Base-by-base conservation (phyloP, 2,888 invertebrate species). In the Sinodicranocentrus sp. region DNA sequence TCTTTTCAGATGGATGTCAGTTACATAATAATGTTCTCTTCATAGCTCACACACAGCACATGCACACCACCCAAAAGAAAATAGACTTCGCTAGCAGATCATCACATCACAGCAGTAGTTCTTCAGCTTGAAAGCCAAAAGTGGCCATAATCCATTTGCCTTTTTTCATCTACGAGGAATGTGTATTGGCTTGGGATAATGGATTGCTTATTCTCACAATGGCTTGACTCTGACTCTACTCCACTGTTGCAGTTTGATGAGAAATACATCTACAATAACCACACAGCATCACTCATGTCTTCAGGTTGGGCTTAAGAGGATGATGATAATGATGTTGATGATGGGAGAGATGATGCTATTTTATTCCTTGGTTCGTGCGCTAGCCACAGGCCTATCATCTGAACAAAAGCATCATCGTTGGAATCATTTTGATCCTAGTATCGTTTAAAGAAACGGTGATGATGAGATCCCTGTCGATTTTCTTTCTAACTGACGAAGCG, bases 21-120 rank as follows among this genome's bases (percentile, higher is more conserved):
- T 59, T 59, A 59, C 26, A 19, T 59, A 59, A 59, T 33, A 33
- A 33, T 25, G 59, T 10, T 59, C 26, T 59, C 48, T 48, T 33
- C 33, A 33, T 33, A 6, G 33, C 33, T 52, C 19, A 19, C n/a
- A 33, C 52, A 52, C 19, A 17, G 3, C 19, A 48, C 39, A n/a
- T 44, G n/a, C 44, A 8, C 52, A 52, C 52, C 8, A 52, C 8
- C 19, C 52, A 19, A 52, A 17, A 13, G 17, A 17, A 52, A 17
- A 52, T 52, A 17, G 48, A 48, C 48, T 48, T 48, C 48, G 10
- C 10, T 10, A 33, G 8, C n/a, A 52, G 52, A 52, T 52, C 52
- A 52, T 2, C 5, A 3, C 17, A 48, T 33, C 33, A 5, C 52
- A 52, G 52, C 52, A 52, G 52, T 6, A 10, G 33, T 10, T 33